Evolutionary conservation across 30 jellyfish, hydroid and myxozoan genomes (phyloP).

Genomic region (Aurelia aurita complex sp. Pacific): DNA sequence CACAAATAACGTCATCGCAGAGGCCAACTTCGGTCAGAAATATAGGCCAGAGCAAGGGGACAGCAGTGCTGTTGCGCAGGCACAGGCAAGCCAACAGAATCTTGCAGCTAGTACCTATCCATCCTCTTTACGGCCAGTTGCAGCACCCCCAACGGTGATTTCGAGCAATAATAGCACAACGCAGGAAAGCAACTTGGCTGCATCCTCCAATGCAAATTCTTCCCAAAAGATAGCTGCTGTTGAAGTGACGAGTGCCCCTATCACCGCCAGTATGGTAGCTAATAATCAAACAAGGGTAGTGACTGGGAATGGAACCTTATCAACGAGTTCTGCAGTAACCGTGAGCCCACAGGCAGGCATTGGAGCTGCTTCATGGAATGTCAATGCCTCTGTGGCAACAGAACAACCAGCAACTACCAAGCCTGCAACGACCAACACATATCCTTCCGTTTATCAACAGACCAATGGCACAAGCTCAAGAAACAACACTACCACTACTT

Average conservation of each 20-base stretch:
- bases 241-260: not conserved
- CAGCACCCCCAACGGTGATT: too few relatives aligned
- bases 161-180: too few relatives aligned
- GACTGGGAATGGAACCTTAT: not conserved
- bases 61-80: constrained; percentile 15
- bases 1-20: not conserved
- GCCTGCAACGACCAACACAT: too few relatives aligned
- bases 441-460: too few relatives aligned
- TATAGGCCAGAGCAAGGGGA: constrained; percentile 40
- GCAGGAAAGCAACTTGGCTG: too few relatives aligned
- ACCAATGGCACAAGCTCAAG: too few relatives aligned
- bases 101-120: not conserved
- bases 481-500: too few relatives aligned
- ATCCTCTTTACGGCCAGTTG: too few relatives aligned
- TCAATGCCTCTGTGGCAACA: not conserved
- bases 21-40: constrained; percentile 8
- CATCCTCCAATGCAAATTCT: too few relatives aligned
- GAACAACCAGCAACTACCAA: constrained; percentile 1
- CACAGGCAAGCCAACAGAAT: not conserved
- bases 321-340: not conserved
- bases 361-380: constrained; percentile 29
- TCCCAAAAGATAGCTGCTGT: not conserved
- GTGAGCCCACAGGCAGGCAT: constrained; percentile 7
- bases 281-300: not conserved
- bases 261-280: not conserved